phyloP scores from a whole-genome alignment of 2,797 vertebrate species.

The Amniataba percoides region DNA sequence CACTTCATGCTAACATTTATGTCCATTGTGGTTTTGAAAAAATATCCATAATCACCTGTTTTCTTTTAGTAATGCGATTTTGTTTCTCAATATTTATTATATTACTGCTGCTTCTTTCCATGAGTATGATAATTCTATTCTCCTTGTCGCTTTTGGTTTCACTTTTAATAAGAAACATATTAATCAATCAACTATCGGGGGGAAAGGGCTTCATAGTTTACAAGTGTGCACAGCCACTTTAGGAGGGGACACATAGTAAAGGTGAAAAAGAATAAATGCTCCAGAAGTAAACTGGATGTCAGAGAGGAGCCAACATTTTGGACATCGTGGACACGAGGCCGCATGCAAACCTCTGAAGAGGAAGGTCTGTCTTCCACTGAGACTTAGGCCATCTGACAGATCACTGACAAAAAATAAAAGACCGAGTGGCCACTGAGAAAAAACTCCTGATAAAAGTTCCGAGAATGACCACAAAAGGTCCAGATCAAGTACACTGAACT shows the following conservation, averaged over 20 bases:
- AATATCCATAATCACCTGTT: background rate
- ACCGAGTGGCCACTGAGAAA: background rate
- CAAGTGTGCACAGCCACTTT: conserved; percentile 53
- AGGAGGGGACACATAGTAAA: background rate
- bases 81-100: background rate
- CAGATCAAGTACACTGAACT: background rate
- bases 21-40: background rate
- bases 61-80: background rate
- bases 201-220: background rate
- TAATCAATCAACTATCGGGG: background rate
- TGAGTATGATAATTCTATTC: background rate
- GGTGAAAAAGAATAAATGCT: background rate
- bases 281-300: conserved; percentile 15
- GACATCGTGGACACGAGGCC: conserved; percentile 15
- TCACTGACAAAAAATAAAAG: conserved; percentile 19
- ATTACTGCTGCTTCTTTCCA: background rate
- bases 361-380: conserved; percentile 41
- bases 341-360: conserved; percentile 40
- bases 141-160: background rate
- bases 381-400: conserved; percentile 7
- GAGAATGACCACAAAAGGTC: conserved; percentile 5
- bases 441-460: background rate
- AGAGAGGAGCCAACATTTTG: background rate
- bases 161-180: background rate
- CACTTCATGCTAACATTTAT: background rate